A percentile compares a stretch with the other conserved stretches of the same genome.
phyloP scores from a whole-genome alignment of 2,888 invertebrate genomes.

The Torymus aiolomorphi region DNA sequence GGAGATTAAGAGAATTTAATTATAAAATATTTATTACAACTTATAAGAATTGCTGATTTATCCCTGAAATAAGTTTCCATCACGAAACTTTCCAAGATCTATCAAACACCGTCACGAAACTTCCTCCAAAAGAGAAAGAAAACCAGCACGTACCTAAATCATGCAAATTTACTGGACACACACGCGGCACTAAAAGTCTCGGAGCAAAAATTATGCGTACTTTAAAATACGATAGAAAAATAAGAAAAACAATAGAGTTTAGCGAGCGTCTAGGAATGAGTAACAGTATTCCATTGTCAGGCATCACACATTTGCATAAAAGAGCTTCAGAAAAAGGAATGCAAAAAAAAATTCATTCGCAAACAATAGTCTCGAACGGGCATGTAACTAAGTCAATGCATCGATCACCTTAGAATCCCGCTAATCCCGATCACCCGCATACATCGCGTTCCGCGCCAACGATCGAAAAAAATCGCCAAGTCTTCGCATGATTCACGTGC shows the following conservation, averaged over 20 bases:
- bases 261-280: background rate
- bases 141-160: background rate
- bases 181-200: background rate
- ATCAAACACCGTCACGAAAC: background rate
- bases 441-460: too few species aligned
- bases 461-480: constrained; percentile 45
- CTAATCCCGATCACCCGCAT: too few species aligned
- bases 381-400: too few species aligned
- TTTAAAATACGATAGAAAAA: background rate
- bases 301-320: constrained; percentile 18
- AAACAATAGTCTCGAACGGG: background rate
- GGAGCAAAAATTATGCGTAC: background rate
- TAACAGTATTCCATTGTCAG: background rate
- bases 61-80: background rate
- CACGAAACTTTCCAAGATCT: constrained; percentile 7
- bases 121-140: too few species aligned
- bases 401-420: too few species aligned
- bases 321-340: background rate
- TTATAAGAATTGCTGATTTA: background rate
- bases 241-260: background rate
- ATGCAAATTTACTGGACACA: background rate
- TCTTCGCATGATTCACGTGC: constrained; percentile 12
- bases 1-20: background rate
- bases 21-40: background rate
- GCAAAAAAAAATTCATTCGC: background rate